Evolutionary conservation across 2,888 invertebrate genomes (phyloP).

Genomic region (Morpho achilles): DNA sequence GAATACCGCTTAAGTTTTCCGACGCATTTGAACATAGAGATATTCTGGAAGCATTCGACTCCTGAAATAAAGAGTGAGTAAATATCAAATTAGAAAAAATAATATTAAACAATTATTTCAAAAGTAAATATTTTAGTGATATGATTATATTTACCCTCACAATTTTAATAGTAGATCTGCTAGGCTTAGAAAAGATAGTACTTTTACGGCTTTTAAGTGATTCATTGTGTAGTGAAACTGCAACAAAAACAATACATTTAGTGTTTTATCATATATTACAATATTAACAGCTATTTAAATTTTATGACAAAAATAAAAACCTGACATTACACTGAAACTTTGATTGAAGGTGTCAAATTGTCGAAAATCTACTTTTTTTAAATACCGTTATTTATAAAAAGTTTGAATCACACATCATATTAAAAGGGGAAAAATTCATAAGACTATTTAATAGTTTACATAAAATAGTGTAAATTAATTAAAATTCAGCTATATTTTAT

Average conservation of each 20-base stretch:
- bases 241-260: slow-evolving; percentile 31
- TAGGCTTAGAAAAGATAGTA: slow-evolving; percentile 63
- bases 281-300: slow-evolving; percentile 19
- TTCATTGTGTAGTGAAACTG: slow-evolving; percentile 72
- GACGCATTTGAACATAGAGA: slow-evolving; percentile 49
- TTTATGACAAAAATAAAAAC: slow-evolving; percentile 41
- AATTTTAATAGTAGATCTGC: slow-evolving; percentile 63
- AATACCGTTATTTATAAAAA: not conserved
- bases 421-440: too few relatives aligned
- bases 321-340: slow-evolving; percentile 78
- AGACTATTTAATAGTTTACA: too few relatives aligned
- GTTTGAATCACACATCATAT: too few relatives aligned
- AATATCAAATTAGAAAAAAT: not conserved
- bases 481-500: too few relatives aligned
- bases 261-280: slow-evolving; percentile 21
- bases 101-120: not conserved
- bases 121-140: not conserved
- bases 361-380: slow-evolving; percentile 20
- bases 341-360: slow-evolving; percentile 61
- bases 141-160: slow-evolving; percentile 51
- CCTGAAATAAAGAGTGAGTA: slow-evolving; percentile 41
- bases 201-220: slow-evolving; percentile 67
- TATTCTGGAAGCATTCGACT: slow-evolving; percentile 50
- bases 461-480: too few relatives aligned
- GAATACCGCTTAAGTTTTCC: slow-evolving; percentile 55